Evolutionary conservation across 2,797 vertebrate genomes (phyloP).

Genomic region (Manis javanica): DNA sequence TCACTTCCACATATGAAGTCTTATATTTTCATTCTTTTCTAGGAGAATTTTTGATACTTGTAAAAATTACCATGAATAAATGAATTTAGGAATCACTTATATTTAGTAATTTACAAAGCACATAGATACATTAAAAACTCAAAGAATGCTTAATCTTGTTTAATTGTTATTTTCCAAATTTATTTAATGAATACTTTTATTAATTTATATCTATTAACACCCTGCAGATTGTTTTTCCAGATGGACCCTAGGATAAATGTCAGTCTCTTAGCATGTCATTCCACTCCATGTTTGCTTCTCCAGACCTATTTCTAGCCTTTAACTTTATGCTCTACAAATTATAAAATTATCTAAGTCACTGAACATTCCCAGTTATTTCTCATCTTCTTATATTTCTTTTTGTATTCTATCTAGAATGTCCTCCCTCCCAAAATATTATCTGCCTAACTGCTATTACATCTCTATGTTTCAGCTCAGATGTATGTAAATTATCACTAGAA

Average conservation of each 20-base stretch:
- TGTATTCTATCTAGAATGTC: background rate
- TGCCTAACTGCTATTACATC: background rate
- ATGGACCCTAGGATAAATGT: background rate
- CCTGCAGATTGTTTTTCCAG: background rate
- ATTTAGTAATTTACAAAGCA: background rate
- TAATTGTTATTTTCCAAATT: background rate
- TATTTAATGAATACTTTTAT: background rate
- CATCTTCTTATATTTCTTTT: background rate
- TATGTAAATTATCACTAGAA: background rate
- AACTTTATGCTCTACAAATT: background rate
- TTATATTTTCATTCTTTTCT: background rate
- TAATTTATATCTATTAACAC: background rate
- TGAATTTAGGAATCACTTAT: background rate
- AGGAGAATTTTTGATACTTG: background rate
- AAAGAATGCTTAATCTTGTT: background rate
- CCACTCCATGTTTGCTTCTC: background rate
- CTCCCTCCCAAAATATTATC: background rate
- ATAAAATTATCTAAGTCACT: background rate
- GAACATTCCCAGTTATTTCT: background rate
- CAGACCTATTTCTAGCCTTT: background rate
- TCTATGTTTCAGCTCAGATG: background rate
- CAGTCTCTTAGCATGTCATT: background rate
- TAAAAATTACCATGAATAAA: slow-evolving; percentile 4
- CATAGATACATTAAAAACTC: background rate
- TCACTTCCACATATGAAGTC: background rate